Conservation (phyloP, 2,113 vertebrate species). For the Delphinapterus leucas region DNA sequence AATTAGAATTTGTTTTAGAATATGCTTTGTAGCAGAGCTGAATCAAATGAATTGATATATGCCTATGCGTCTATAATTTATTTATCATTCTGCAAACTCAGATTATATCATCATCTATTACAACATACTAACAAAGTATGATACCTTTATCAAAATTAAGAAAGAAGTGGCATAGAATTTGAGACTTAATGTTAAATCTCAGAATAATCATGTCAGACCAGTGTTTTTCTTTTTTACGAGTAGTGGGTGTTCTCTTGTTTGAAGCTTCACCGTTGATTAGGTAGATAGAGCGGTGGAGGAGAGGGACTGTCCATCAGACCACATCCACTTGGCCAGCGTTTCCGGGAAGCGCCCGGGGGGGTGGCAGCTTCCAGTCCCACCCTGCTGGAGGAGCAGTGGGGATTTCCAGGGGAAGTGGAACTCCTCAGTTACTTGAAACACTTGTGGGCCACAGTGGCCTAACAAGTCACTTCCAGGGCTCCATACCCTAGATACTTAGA, state of each 20-base stretch:
- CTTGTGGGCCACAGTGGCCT: not conserved
- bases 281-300: not conserved
- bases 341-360: not conserved
- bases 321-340: not conserved
- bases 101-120: not conserved
- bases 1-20: not conserved
- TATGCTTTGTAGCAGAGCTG: not conserved
- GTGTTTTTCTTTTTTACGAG: not conserved
- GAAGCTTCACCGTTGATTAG: not conserved
- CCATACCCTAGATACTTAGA: not conserved
- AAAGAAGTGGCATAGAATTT: not conserved
- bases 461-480: not conserved
- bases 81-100: not conserved
- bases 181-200: not conserved
- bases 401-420: not conserved
- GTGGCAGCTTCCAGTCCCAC: not conserved
- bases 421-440: not conserved
- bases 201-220: not conserved
- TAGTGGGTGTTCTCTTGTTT: not conserved
- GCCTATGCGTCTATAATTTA: not conserved
- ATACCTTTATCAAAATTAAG: not conserved
- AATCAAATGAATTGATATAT: constrained; percentile 7
- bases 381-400: not conserved
- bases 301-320: not conserved
- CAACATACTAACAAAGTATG: not conserved